Evolutionary conservation across 2,113 vertebrate genomes (phyloP).

Genomic region (Galemys pyrenaicus): DNA sequence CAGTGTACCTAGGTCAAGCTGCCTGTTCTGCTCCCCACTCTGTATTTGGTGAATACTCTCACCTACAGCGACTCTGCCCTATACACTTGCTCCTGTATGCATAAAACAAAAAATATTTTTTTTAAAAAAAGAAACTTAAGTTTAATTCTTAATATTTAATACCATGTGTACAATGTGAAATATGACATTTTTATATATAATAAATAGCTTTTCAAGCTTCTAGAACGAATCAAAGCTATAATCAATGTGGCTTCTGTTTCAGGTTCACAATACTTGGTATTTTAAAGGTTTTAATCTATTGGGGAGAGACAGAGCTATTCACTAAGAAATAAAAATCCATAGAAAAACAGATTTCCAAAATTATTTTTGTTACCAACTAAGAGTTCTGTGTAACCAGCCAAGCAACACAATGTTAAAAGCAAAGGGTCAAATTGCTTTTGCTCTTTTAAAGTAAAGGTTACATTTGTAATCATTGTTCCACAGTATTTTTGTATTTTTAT

Average conservation of each 20-base stretch:
- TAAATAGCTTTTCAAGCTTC: background rate
- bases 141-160: background rate
- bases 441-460: conserved; percentile 65
- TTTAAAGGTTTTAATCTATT: background rate
- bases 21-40: too few species aligned
- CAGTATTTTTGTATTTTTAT: conserved; percentile 48
- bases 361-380: background rate
- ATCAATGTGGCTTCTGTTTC: background rate
- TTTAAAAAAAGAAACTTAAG: too few species aligned
- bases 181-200: background rate
- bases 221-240: background rate
- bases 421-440: background rate
- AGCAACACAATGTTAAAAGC: background rate
- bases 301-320: background rate
- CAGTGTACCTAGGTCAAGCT: too few species aligned
- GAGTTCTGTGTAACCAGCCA: background rate
- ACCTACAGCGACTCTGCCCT: too few species aligned
- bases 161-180: background rate
- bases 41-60: too few species aligned
- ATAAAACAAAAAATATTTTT: too few species aligned
- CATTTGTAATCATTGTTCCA: conserved; percentile 44
- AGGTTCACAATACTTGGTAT: background rate
- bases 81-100: too few species aligned
- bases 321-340: background rate
- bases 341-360: background rate